Base-by-base conservation (phyloP, 2,113 vertebrate species). In the Diphyllodes magnificus region DNA sequence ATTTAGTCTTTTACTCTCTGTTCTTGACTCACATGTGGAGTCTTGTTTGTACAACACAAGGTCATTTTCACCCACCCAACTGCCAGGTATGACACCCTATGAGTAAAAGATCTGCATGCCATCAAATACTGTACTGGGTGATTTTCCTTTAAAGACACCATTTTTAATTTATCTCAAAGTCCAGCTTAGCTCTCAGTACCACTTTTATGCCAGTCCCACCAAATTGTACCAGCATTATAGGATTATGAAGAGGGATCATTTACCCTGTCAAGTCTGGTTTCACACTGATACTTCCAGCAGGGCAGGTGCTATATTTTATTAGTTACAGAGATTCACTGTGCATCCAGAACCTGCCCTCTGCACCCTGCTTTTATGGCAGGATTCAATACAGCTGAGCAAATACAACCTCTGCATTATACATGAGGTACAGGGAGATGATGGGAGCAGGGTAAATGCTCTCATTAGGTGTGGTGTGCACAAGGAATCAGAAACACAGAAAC, bases 341-440 rank as follows among this genome's bases (percentile, higher is more conserved):
- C 35, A 91, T 76, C 78, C 47, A 90, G 75, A 61, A 79, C 54
- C 42, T 86, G 84, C 90, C 82, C 93, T 96, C 78, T 94, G 85
- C 77, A 85, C 93, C 66, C 53, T 88, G 86, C 92, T 92, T 93
- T 95, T 77, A 61, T 75, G 83, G 86, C 24, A 86, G 93, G 68
- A 91, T 93, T 80, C 86, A 94, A 11, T n/a, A 50, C 89, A 90
- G 70, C 93, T 93, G 78, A 97, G 87, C 88, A 94, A 90, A 93
- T 57, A 96, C 90, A 91, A 91, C 75, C 85, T 90, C 79, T 91
- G 22, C 73, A 89, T 86, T 60, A 83, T 50, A 82, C 9, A 83
- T 63, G 82, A 86, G 92, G 66, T 47, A 35, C 72, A 92, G 70
- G 79, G 76, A 85, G 69, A 84, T 86, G 84, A 86, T 66, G 92